These are phyloP conservation scores for Lycaena phlaeas DNA, from an alignment of 2,888 invertebrate species.

Conservation along the genomic window DNA sequence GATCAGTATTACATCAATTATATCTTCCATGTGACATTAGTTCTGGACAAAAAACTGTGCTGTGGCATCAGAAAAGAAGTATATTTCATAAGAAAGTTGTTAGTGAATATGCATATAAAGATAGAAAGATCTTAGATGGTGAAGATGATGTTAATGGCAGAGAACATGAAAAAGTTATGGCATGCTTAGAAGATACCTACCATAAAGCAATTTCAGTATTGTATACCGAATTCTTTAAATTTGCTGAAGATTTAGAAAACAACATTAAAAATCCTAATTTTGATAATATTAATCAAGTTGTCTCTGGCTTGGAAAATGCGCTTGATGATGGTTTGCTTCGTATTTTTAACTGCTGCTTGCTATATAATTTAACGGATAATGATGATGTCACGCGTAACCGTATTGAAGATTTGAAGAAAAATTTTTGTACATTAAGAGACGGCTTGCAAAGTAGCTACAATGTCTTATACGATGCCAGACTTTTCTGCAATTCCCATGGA, in stretches of 20 bases:
- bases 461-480: constrained; percentile 42
- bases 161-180: constrained; percentile 33
- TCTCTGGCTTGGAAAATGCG: constrained; percentile 8
- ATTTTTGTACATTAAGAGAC: constrained; percentile 37
- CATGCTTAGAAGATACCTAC: constrained; percentile 36
- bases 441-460: constrained; percentile 40
- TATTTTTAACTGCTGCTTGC: constrained; percentile 9
- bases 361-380: constrained; percentile 7
- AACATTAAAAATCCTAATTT: constrained; percentile 12
- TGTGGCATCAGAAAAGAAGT: no score
- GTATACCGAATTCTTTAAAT: constrained; percentile 31
- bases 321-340: constrained; percentile 7
- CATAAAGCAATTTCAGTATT: constrained; percentile 33
- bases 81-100: no score
- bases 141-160: constrained; percentile 13
- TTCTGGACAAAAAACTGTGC: no score
- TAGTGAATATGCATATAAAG: background rate
- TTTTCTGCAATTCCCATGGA: constrained; percentile 52
- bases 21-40: constrained; percentile 26
- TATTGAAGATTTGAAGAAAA: constrained; percentile 34
- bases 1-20: constrained; percentile 40
- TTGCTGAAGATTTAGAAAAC: constrained; percentile 32
- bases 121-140: background rate
- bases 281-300: background rate
- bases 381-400: constrained; percentile 22